Evolutionary conservation across 2,888 invertebrate genomes (phyloP).

Genomic region (Noctua janthe): DNA sequence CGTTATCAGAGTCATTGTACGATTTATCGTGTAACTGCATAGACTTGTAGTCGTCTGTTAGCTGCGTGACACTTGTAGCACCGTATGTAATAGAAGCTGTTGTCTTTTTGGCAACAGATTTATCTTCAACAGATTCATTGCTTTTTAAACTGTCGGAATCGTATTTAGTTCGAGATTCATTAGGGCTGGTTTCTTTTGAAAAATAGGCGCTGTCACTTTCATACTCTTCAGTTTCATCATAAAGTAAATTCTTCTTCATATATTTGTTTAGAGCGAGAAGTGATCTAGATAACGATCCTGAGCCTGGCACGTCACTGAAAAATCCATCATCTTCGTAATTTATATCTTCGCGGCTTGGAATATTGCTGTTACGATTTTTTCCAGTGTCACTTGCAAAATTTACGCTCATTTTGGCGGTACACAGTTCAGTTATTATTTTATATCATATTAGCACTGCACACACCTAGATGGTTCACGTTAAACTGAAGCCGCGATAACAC

Average conservation of each 20-base stretch:
- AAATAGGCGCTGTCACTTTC: slow-evolving; percentile 83
- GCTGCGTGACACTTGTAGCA: slow-evolving; percentile 68
- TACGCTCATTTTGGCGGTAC: slow-evolving; percentile 72
- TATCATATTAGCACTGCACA: slow-evolving; percentile 73
- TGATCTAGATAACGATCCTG: slow-evolving; percentile 84
- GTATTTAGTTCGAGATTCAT: slow-evolving; percentile 81
- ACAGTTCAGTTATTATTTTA: slow-evolving; percentile 64
- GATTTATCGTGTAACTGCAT: slow-evolving; percentile 75
- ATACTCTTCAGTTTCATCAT: slow-evolving; percentile 78
- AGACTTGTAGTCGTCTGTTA: slow-evolving; percentile 85
- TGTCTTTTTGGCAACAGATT: slow-evolving; percentile 38
- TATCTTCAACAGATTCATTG: slow-evolving; percentile 72
- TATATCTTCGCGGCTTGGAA: slow-evolving; percentile 63
- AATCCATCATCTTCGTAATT: slow-evolving; percentile 83
- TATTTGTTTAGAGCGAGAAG: slow-evolving; percentile 85
- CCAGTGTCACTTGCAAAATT: slow-evolving; percentile 62
- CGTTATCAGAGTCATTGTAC: slow-evolving; percentile 42
- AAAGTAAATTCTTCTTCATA: slow-evolving; percentile 85
- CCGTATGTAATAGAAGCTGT: slow-evolving; percentile 52
- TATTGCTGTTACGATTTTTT: slow-evolving; percentile 57
- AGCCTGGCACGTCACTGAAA: slow-evolving; percentile 82
- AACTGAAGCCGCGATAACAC: slow-evolving; percentile 76
- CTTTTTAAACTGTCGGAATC: slow-evolving; percentile 83
- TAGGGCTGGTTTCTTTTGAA: slow-evolving; percentile 86
- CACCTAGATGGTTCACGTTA: slow-evolving; percentile 69